Conservation (phyloP, 92 coral and sea anemone genomes). For the Zoanthus sociatus region DNA sequence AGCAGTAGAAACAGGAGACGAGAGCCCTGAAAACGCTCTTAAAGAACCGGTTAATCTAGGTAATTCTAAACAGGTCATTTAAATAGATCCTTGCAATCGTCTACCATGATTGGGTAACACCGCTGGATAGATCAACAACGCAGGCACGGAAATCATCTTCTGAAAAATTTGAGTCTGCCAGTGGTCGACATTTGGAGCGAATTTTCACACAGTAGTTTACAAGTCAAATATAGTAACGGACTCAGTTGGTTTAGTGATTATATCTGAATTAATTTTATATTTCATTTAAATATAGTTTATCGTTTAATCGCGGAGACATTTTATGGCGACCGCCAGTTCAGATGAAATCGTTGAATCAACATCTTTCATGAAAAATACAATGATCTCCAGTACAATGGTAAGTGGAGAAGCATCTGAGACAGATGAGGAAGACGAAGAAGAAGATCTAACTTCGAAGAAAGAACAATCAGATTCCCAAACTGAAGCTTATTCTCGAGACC, state of each 20-base stretch:
- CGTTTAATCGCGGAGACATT: neutral
- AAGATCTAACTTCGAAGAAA: conserved; percentile 26
- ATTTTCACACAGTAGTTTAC: too few species aligned
- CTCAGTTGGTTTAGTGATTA: too few species aligned
- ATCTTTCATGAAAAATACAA: conserved; percentile 86
- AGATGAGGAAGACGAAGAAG: conserved; percentile 88
- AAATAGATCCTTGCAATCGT: neutral
- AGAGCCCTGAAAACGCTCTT: conserved; percentile 96
- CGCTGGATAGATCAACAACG: neutral
- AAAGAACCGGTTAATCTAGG: conserved; percentile 96
- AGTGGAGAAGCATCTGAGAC: conserved; percentile 96
- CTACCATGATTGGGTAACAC: conserved; percentile 47
- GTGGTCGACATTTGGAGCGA: neutral
- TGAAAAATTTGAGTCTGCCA: neutral
- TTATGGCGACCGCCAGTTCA: conserved; percentile 56
- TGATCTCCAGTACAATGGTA: conserved; percentile 90
- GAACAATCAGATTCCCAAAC: conserved; percentile 14
- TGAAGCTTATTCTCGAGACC: neutral
- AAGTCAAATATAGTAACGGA: too few species aligned
- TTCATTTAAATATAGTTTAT: too few species aligned
- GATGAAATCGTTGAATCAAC: conserved; percentile 58
- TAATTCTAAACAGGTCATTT: conserved; percentile 76
- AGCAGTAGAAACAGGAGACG: conserved; percentile 61
- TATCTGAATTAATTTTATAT: too few species aligned
- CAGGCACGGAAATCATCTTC: conserved; percentile 16